These are phyloP conservation scores for Hozukius guyotensis DNA, from an alignment of 2,797 vertebrate genomes.

Conservation along the genomic window DNA sequence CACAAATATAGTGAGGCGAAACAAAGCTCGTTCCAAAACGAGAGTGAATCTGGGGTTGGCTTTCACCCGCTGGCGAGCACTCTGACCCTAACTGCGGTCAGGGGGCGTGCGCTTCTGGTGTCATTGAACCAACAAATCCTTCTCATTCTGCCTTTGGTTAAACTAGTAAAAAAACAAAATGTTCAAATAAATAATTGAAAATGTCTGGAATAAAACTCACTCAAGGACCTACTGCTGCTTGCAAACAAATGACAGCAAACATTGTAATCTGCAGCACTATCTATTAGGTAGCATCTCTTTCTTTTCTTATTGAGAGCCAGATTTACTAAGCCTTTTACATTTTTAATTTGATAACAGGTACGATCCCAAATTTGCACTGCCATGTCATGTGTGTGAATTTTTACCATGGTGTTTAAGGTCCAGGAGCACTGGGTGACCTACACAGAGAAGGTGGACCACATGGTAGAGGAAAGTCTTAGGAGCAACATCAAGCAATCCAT, in stretches of 20 bases:
- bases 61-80: background rate
- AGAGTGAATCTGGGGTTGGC: no score
- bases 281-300: background rate
- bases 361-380: background rate
- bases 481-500: slow-evolving; percentile 87
- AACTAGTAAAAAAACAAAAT: no score
- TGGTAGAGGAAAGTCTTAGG: slow-evolving; percentile 87
- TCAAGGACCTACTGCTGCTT: background rate
- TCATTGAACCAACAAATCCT: no score
- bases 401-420: slow-evolving; percentile 78
- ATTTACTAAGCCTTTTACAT: background rate
- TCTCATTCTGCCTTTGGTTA: background rate
- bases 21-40: no score
- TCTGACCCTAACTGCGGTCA: background rate
- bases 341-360: background rate
- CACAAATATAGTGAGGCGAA: no score
- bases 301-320: background rate
- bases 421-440: slow-evolving; percentile 87
- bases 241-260: background rate
- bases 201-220: background rate
- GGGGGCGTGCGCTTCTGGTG: background rate
- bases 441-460: slow-evolving; percentile 83
- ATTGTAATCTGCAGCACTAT: background rate
- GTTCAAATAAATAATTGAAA: background rate
- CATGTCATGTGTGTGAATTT: background rate